A percentile compares a stretch with the other conserved stretches of the same genome.
phyloP scores from a whole-genome alignment of 2,113 vertebrate species.

The Odocoileus virginianus region DNA sequence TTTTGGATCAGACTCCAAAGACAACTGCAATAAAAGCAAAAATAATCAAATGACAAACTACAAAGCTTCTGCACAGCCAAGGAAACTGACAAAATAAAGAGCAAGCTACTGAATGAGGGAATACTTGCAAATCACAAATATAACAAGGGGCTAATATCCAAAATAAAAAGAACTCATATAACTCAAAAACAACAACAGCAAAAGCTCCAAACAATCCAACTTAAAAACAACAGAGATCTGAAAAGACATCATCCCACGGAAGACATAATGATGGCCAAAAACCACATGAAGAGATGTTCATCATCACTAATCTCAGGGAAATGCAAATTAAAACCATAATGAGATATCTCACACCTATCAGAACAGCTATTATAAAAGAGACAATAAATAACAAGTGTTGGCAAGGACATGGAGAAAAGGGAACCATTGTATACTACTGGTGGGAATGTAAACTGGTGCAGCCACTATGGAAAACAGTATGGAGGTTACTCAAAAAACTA shows the following conservation, averaged over 20 bases:
- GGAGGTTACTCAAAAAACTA: not conserved
- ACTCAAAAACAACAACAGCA: not conserved
- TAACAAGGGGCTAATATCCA: not conserved
- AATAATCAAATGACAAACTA: not conserved
- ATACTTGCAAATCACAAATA: not conserved
- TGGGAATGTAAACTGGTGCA: not conserved
- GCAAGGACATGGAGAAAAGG: not conserved
- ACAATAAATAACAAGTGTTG: not conserved
- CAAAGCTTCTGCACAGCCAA: not conserved
- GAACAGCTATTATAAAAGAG: not conserved
- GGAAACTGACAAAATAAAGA: not conserved
- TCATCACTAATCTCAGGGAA: not conserved
- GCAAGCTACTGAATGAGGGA: not conserved
- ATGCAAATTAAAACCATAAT: not conserved
- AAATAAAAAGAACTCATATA: not conserved
- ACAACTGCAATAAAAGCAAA: not conserved
- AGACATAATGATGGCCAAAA: not conserved
- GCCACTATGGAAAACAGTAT: not conserved
- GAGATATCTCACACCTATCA: not conserved
- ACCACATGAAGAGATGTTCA: not conserved
- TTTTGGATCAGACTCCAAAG: not conserved
- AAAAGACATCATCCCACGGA: not conserved
- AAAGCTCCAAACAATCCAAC: not conserved
- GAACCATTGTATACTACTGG: not conserved
- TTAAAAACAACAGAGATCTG: not conserved